A percentile compares a stretch with the other conserved stretches of the same genome.
phyloP scores from a whole-genome alignment of 1,140 invertebrate genomes.

The Drosophila ficusphila region DNA sequence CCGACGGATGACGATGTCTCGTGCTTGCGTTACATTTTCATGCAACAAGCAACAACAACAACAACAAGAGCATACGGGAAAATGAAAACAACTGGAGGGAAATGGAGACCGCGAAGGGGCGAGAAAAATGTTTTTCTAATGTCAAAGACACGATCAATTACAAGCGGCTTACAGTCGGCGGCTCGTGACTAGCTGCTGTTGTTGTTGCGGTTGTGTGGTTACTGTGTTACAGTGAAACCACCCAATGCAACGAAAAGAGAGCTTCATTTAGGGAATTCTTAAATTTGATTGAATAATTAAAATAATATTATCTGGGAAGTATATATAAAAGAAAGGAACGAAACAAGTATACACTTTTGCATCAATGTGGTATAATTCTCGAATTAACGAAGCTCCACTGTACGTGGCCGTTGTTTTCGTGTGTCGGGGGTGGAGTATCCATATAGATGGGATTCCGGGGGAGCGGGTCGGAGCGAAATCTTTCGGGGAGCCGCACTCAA shows the following conservation, averaged over 20 bases:
- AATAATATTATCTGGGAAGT: too few relatives aligned
- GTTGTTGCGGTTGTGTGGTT: conserved; percentile 25
- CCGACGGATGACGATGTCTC: conserved; percentile 9
- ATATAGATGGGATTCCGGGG: conserved; percentile 1
- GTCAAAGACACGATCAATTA: conserved; percentile 65
- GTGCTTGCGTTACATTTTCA: conserved; percentile 53
- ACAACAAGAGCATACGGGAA: neutral
- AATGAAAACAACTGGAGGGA: neutral
- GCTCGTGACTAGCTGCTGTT: conserved; percentile 44
- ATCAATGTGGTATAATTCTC: neutral
- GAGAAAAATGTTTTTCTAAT: conserved; percentile 50
- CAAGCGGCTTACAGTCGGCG: conserved; percentile 52
- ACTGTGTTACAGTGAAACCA: conserved; percentile 13
- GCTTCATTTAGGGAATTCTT: neutral
- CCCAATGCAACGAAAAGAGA: too few relatives aligned
- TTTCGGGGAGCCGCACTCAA: conserved; percentile 18
- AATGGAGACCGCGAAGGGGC: neutral
- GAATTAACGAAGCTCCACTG: neutral
- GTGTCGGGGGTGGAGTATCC: conserved; percentile 7
- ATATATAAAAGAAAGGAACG: too few relatives aligned
- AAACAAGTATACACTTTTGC: too few relatives aligned
- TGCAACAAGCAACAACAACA: conserved; percentile 31
- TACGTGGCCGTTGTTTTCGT: conserved; percentile 8
- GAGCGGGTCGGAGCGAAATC: conserved; percentile 1
- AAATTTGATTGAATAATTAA: too few relatives aligned